These are phyloP conservation scores for Anguilla anguilla DNA, from an alignment of 2,797 vertebrate species.

Conservation along the genomic window DNA sequence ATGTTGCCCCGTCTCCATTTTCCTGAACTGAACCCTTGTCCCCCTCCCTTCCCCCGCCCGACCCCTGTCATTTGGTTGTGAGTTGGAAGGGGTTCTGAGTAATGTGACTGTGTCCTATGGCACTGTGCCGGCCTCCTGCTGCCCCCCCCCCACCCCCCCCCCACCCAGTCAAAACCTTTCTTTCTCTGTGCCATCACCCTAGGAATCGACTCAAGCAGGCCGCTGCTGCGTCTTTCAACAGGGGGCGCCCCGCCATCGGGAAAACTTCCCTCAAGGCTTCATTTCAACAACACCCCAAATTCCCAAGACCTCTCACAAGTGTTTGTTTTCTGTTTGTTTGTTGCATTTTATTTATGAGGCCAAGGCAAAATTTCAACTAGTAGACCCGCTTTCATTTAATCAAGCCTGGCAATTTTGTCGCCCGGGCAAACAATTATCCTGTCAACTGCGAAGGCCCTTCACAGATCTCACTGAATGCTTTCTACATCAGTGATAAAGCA, in stretches of 20 bases:
- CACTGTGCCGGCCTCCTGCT: constrained; percentile 60
- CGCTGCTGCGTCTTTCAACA: constrained; percentile 55
- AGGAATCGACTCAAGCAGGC: constrained; percentile 66
- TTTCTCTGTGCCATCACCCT: constrained; percentile 73
- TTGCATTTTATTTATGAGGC: constrained; percentile 47
- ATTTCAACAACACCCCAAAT: constrained; percentile 78
- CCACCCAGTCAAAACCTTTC: constrained; percentile 76
- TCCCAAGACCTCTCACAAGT: constrained; percentile 80
- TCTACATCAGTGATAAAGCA: neutral
- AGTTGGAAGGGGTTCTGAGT: neutral
- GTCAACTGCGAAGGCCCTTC: neutral
- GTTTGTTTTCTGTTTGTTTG: constrained; percentile 69
- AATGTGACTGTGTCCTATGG: constrained; percentile 49
- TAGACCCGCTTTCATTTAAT: neutral
- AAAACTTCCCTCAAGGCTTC: constrained; percentile 81
- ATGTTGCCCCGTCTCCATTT: neutral
- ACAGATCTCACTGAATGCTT: neutral
- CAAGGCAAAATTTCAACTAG: neutral
- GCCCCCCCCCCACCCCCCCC: constrained; percentile 73
- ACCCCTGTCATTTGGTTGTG: neutral
- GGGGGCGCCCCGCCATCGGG: constrained; percentile 81
- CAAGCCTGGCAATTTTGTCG: neutral
- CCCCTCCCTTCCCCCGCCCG: neutral
- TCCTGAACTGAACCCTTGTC: neutral
- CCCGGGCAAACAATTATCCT: neutral